phyloP scores from a whole-genome alignment of 2,797 vertebrate genomes.

The Fundulus diaphanus region DNA sequence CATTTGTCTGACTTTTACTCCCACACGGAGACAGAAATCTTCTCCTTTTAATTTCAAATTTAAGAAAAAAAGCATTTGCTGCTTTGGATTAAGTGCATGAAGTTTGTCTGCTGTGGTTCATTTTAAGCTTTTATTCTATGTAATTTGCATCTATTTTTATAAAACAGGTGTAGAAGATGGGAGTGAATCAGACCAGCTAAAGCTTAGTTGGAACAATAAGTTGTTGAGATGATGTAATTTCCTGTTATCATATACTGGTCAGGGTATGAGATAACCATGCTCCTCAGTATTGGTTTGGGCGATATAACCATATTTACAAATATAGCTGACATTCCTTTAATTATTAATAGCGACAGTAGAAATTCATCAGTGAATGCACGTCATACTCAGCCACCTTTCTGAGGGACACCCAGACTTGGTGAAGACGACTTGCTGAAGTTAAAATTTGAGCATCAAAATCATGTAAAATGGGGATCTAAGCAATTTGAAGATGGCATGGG shows the following conservation, averaged over 20 bases:
- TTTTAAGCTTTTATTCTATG: neutral
- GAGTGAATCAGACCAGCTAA: neutral
- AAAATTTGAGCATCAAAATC: too few relatives aligned
- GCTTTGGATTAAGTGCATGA: neutral
- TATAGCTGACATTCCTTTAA: neutral
- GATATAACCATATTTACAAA: too few relatives aligned
- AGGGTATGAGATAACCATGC: too few relatives aligned
- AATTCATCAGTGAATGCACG: neutral
- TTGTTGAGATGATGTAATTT: neutral
- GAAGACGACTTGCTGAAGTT: too few relatives aligned
- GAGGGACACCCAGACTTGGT: neutral
- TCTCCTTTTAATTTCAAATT: constrained; percentile 49
- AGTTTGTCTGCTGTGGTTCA: constrained; percentile 3
- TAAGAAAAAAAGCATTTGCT: constrained; percentile 16
- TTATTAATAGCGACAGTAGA: neutral
- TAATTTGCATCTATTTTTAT: constrained; percentile 13
- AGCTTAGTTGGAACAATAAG: neutral
- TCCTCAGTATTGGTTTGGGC: too few relatives aligned
- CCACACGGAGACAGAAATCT: constrained; percentile 24
- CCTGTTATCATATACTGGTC: too few relatives aligned
- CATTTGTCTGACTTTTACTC: constrained; percentile 31
- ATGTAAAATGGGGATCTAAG: too few relatives aligned
- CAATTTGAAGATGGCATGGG: too few relatives aligned
- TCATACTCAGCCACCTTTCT: neutral
- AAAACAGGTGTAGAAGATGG: neutral